A percentile compares a stretch with the other conserved stretches of the same genome.
These are phyloP conservation scores for Drosophila saltans DNA, from an alignment of 1,140 invertebrate genomes.

Conservation along the genomic window DNA sequence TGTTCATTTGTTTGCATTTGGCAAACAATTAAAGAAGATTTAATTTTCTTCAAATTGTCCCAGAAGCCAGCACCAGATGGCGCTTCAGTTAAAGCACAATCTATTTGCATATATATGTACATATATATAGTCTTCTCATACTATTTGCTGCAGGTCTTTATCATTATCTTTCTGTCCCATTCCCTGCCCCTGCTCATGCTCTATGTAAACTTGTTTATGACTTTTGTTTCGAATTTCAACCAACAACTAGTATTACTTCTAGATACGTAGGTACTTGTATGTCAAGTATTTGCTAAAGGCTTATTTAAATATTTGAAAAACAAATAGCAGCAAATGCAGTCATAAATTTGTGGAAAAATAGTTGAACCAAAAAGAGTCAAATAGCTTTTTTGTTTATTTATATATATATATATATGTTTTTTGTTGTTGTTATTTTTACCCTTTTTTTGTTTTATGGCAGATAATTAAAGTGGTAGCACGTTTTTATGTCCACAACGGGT, in stretches of 20 bases:
- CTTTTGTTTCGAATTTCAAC: slow-evolving; percentile 25
- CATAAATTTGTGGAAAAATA: slow-evolving; percentile 60
- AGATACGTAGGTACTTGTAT: slow-evolving; percentile 10
- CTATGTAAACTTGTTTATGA: slow-evolving; percentile 57
- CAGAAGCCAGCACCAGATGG: slow-evolving; percentile 17
- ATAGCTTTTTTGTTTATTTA: slow-evolving; percentile 13
- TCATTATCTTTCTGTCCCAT: slow-evolving; percentile 53
- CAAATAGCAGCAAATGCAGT: slow-evolving; percentile 69
- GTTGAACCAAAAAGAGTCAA: slow-evolving; percentile 16
- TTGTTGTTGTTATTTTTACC: slow-evolving; percentile 37
- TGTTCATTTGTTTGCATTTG: slow-evolving; percentile 46
- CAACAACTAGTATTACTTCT: slow-evolving; percentile 50
- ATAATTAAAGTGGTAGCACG: slow-evolving; percentile 68
- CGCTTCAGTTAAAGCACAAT: slow-evolving; percentile 12
- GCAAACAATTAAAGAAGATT: slow-evolving; percentile 55
- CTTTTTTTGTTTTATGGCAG: slow-evolving; percentile 52
- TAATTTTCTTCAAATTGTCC: slow-evolving; percentile 48
- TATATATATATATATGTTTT: not conserved
- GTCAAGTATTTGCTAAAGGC: slow-evolving; percentile 68
- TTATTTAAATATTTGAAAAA: slow-evolving; percentile 68
- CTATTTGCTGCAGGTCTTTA: slow-evolving; percentile 64
- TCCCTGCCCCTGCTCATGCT: not conserved
- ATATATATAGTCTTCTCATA: slow-evolving; percentile 26
- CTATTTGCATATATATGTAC: slow-evolving; percentile 47
- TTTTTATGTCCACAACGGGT: slow-evolving; percentile 53